These are phyloP conservation scores for Linnaemya tessellans DNA, from an alignment of 2,888 invertebrate genomes.

Conservation along the genomic window DNA sequence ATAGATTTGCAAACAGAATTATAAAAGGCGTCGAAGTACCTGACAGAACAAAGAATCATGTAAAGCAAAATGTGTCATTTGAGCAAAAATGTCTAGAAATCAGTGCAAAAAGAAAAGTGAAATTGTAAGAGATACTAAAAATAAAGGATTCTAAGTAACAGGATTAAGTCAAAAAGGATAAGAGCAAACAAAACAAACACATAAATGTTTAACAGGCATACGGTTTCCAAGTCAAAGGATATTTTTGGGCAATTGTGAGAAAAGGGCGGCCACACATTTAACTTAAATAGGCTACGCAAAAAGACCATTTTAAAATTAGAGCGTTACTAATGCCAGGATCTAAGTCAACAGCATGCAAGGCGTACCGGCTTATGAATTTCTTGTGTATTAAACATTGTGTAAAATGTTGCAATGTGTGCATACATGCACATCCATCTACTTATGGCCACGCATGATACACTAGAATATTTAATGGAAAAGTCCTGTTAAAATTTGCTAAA, in stretches of 20 bases:
- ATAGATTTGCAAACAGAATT: slow-evolving; percentile 63
- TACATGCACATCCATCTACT: neutral
- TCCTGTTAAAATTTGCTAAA: slow-evolving; percentile 16
- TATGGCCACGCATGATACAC: neutral
- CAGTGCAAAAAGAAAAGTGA: slow-evolving; percentile 29
- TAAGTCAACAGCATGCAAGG: slow-evolving; percentile 35
- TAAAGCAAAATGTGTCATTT: slow-evolving; percentile 51
- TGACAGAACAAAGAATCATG: slow-evolving; percentile 73
- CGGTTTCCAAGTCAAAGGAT: slow-evolving; percentile 21
- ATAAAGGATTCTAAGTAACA: slow-evolving; percentile 59
- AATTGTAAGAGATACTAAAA: slow-evolving; percentile 15
- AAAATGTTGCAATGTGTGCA: slow-evolving; percentile 61
- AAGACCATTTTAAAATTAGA: slow-evolving; percentile 43
- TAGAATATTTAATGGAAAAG: neutral
- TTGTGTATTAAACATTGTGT: slow-evolving; percentile 46
- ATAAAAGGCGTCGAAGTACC: slow-evolving; percentile 75
- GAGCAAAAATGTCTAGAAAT: neutral
- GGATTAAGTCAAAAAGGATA: slow-evolving; percentile 62
- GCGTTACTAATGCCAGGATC: slow-evolving; percentile 61
- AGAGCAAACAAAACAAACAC: slow-evolving; percentile 17
- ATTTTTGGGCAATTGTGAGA: slow-evolving; percentile 12
- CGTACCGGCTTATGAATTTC: neutral
- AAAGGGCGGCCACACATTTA: slow-evolving; percentile 47
- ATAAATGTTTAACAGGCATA: neutral
- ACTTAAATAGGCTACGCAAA: slow-evolving; percentile 44